These are phyloP conservation scores for Microdon myrmicae DNA, from an alignment of 2,888 invertebrate species.

Conservation along the genomic window DNA sequence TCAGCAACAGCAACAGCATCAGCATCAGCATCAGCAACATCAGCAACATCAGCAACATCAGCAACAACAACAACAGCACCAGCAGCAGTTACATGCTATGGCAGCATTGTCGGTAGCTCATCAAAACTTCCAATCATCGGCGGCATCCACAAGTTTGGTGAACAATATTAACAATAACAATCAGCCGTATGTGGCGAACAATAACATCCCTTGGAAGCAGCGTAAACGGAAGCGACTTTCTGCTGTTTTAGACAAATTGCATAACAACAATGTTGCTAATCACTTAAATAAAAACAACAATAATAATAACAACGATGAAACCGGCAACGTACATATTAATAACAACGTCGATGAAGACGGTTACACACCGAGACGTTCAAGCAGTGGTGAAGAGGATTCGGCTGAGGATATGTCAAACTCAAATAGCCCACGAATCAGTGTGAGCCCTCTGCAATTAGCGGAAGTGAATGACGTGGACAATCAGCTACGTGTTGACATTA, in stretches of 20 bases:
- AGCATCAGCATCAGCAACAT: slow-evolving; percentile 55
- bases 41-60: slow-evolving; percentile 56
- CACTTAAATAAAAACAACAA: slow-evolving; percentile 66
- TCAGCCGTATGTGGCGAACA: slow-evolving; percentile 72
- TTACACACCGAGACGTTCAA: slow-evolving; percentile 52
- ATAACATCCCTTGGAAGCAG: slow-evolving; percentile 74
- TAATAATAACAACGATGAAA: slow-evolving; percentile 67
- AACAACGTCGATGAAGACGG: slow-evolving; percentile 55
- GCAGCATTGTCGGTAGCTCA: slow-evolving; percentile 52
- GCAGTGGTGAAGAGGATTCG: slow-evolving; percentile 59
- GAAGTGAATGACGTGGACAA: slow-evolving; percentile 58
- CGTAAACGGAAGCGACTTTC: slow-evolving; percentile 83
- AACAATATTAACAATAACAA: slow-evolving; percentile 68
- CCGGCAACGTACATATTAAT: slow-evolving; percentile 63
- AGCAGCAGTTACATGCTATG: slow-evolving; percentile 62
- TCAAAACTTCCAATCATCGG: slow-evolving; percentile 27
- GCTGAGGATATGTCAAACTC: slow-evolving; percentile 58
- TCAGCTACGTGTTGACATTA: slow-evolving; percentile 65
- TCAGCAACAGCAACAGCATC: slow-evolving; percentile 34
- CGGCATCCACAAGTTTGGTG: slow-evolving; percentile 11
- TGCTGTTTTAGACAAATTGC: slow-evolving; percentile 81
- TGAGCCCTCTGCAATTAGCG: slow-evolving; percentile 62
- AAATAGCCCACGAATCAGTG: slow-evolving; percentile 63
- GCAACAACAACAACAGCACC: slow-evolving; percentile 56
- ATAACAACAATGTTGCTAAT: slow-evolving; percentile 67